phyloP scores from a whole-genome alignment of 1,140 invertebrate species.

The Lucilia sericata region DNA sequence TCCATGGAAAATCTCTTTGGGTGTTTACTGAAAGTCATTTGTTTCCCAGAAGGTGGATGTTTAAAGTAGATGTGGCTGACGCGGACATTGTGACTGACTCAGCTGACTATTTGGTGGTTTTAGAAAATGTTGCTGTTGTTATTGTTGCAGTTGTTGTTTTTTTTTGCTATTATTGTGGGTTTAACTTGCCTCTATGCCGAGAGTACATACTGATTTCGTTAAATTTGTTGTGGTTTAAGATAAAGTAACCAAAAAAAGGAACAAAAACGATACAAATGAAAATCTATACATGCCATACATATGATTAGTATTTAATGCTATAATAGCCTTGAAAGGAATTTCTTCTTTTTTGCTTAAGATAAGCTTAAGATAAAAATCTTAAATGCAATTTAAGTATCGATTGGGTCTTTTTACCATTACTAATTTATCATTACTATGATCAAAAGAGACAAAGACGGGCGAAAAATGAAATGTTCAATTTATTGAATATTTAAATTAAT shows the following conservation, averaged over 20 bases:
- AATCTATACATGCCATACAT: conserved; percentile 11
- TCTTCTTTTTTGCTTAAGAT: neutral
- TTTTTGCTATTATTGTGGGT: conserved; percentile 1
- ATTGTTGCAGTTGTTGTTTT: too few relatives aligned
- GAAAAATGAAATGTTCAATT: conserved; percentile 5
- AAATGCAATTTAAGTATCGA: neutral
- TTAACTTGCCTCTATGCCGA: neutral
- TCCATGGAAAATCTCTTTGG: conserved; percentile 38
- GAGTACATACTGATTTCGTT: conserved; percentile 1
- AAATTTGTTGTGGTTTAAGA: conserved; percentile 30
- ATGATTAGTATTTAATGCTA: conserved; percentile 37
- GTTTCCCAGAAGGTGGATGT: conserved; percentile 43
- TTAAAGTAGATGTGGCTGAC: conserved; percentile 38
- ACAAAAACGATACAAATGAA: neutral
- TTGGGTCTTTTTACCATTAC: neutral
- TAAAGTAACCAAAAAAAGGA: too few relatives aligned
- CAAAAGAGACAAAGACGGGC: neutral
- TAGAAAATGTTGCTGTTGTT: neutral
- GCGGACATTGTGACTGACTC: conserved; percentile 12
- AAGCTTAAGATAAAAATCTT: conserved; percentile 7
- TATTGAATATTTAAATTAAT: neutral
- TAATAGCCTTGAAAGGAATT: conserved; percentile 43
- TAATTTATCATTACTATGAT: neutral
- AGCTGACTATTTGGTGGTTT: conserved; percentile 27
- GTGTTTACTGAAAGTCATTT: conserved; percentile 43